Conservation (phyloP, 1,140 invertebrate genomes). For the Zaprionus africanus region DNA sequence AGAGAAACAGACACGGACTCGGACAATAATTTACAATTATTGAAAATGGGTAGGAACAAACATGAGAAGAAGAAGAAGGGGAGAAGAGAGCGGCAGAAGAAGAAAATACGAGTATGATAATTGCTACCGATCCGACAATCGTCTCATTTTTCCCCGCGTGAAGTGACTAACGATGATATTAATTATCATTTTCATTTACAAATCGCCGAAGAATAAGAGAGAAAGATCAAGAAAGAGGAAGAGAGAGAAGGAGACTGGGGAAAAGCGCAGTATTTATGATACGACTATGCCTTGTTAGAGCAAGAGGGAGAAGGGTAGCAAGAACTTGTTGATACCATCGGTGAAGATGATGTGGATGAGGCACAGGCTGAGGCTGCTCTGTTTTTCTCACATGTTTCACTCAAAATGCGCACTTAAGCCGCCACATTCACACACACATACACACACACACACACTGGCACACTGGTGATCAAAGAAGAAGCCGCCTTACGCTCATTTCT, state of each 20-base stretch:
- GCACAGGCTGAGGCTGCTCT: conserved; percentile 54
- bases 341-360: conserved; percentile 15
- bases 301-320: neutral
- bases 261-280: conserved; percentile 71
- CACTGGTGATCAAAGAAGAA: conserved; percentile 67
- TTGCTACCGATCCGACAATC: conserved; percentile 62
- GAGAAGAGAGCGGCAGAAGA: conserved; percentile 33
- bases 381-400: conserved; percentile 74
- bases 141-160: conserved; percentile 17
- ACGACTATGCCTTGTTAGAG: conserved; percentile 55
- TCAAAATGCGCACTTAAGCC: conserved; percentile 66
- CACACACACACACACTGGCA: conserved; percentile 44
- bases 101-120: conserved; percentile 74
- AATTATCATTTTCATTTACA: conserved; percentile 79
- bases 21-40: conserved; percentile 79
- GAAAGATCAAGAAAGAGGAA: conserved; percentile 4
- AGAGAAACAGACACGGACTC: conserved; percentile 7
- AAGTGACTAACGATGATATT: conserved; percentile 75
- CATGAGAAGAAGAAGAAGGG: conserved; percentile 32
- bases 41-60: conserved; percentile 52
- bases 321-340: conserved; percentile 62
- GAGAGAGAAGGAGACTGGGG: conserved; percentile 6
- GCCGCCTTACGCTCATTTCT: conserved; percentile 50
- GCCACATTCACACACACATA: conserved; percentile 32
- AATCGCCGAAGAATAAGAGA: conserved; percentile 47